Conservation (phyloP, 2,113 vertebrate genomes). For the Rhinoptilus africanus region DNA sequence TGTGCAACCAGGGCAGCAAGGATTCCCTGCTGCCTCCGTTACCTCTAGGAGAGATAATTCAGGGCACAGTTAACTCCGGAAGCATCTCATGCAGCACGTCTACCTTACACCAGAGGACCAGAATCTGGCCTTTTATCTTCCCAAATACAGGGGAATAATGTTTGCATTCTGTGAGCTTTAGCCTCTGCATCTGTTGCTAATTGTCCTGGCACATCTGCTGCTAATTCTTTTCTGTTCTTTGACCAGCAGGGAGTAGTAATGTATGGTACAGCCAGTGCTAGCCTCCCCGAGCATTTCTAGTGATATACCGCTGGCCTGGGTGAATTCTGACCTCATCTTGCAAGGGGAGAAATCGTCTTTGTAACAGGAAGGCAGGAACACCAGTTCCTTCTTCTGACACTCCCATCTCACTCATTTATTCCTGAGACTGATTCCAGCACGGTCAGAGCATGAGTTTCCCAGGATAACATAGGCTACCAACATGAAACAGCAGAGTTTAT, state of each 20-base stretch:
- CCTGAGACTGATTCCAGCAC: not conserved
- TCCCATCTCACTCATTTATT: not conserved
- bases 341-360: not conserved
- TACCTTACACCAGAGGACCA: constrained; percentile 20
- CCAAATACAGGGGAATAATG: constrained; percentile 20
- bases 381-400: not conserved
- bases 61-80: not conserved
- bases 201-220: constrained; percentile 67
- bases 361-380: not conserved
- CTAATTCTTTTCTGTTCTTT: constrained; percentile 59
- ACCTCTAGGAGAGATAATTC: not conserved
- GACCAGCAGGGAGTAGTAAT: constrained; percentile 62
- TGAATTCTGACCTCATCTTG: constrained; percentile 4
- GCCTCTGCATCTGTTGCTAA: constrained; percentile 66
- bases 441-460: not conserved
- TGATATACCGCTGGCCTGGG: constrained; percentile 1
- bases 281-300: not conserved
- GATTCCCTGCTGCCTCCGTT: not conserved
- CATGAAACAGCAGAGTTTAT: not conserved
- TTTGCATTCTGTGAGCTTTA: constrained; percentile 53
- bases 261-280: constrained; percentile 36
- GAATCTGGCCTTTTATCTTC: constrained; percentile 43
- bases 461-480: not conserved
- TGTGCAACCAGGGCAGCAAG: fast-evolving
- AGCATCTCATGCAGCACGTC: not conserved